A percentile compares a stretch with the other conserved stretches of the same genome.
These are phyloP conservation scores for Piliocolobus tephrosceles DNA, from an alignment of 2,113 vertebrate genomes.

Conservation along the genomic window DNA sequence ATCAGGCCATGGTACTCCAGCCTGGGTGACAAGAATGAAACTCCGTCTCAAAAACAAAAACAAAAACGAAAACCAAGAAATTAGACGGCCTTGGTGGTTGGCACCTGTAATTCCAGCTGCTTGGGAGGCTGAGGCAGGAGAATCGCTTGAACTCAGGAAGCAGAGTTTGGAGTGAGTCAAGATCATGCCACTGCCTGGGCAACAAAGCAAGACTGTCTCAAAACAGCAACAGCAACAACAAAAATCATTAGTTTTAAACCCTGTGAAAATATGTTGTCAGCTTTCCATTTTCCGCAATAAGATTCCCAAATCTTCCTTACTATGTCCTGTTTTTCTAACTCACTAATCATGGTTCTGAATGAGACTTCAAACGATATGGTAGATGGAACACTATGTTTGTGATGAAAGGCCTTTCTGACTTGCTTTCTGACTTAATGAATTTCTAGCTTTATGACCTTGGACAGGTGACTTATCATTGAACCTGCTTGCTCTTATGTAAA, in stretches of 20 bases:
- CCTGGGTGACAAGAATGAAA: background rate
- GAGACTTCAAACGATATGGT: background rate
- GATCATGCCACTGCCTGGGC: no score
- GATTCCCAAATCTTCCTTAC: background rate
- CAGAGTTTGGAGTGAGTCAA: no score
- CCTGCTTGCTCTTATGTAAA: background rate
- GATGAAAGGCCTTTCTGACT: background rate
- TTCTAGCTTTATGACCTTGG: constrained; percentile 13
- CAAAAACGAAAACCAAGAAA: no score
- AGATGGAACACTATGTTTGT: background rate
- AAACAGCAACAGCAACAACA: no score
- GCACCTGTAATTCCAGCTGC: no score
- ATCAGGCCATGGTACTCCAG: background rate
- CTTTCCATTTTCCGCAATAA: background rate
- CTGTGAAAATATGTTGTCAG: background rate
- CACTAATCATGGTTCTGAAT: background rate
- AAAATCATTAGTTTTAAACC: background rate
- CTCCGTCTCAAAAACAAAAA: background rate
- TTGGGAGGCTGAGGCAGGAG: no score
- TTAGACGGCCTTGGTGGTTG: no score
- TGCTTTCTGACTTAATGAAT: constrained; percentile 4
- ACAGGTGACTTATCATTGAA: background rate
- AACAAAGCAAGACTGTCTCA: no score
- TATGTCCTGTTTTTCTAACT: background rate
- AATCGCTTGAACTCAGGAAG: no score